Base-by-base conservation (phyloP, 2,888 invertebrate genomes). In the Mythimna pallens region DNA sequence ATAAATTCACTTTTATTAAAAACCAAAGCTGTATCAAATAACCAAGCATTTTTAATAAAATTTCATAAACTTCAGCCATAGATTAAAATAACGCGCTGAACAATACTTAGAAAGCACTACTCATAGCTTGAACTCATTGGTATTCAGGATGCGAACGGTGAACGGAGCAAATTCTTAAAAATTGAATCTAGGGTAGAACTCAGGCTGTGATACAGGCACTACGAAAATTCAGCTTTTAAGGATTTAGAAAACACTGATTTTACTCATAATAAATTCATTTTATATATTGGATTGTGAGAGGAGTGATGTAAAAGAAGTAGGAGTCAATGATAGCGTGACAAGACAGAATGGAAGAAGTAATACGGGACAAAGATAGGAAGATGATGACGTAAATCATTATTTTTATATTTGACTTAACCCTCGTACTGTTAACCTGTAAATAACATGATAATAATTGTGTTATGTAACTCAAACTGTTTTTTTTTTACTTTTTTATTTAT, bases 111-210 rank as follows among this genome's bases (percentile, higher is more conserved):
- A 88, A 87, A 88, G 88, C 87, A 88, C 87, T 86, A 91, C 89
- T 91, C 93, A 94, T 94, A 94, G 93, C 91, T 93, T 87, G 80
- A 76, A 47, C 80, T 86, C 89, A 93, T 95, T 94, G 93, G 90
- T 93, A 95, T 95, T 94, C 95, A 91, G 90, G 84, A 86, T 83
- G 90, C 92, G 91, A 90, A 86, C 87, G 81, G 87, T 86, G 87
- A 91, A 89, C 89, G 92, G 90, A 94, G 92, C 94, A 95, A 94
- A 94, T 94, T 94, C 94, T 94, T 93, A 94, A 94, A 47, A 95
- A 95, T 95, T 95, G 94, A 94, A 94, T 94, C 93, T 93, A 87
- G 88, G 83, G 87, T 91, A 92, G 90, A 89, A 91, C 88, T 88
- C 89, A 84, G 90, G 78, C 89, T 86, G 88, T 88, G 92, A 92